A percentile compares a stretch with the other conserved stretches of the same genome.
These are phyloP conservation scores for Tortricodes alternella DNA, from an alignment of 2,888 invertebrate genomes.

Conservation along the genomic window DNA sequence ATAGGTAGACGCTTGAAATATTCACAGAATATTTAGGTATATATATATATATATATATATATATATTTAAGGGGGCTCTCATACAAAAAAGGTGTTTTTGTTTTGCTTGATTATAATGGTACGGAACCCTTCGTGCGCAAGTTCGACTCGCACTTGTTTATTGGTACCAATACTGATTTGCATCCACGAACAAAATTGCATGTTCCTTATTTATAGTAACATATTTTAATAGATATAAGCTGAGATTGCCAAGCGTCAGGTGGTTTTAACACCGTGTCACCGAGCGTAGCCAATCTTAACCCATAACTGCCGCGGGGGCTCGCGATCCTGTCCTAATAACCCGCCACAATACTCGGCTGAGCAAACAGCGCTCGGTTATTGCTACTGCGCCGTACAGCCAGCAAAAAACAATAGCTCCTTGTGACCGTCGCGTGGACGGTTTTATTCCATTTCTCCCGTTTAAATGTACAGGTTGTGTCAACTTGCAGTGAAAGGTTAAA, in stretches of 20 bases:
- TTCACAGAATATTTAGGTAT: no score
- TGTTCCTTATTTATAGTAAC: not conserved
- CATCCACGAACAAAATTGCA: no score
- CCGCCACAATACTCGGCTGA: constrained; percentile 71
- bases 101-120: no score
- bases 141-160: no score
- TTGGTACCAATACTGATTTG: no score
- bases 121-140: no score
- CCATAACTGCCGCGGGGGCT: constrained; percentile 48
- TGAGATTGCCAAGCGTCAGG: constrained; percentile 29
- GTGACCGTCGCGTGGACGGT: constrained; percentile 61
- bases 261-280: constrained; percentile 45
- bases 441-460: constrained; percentile 57
- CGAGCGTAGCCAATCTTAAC: constrained; percentile 54
- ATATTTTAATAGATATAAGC: constrained; percentile 1
- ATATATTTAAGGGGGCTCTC: no score
- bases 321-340: constrained; percentile 72
- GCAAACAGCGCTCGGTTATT: constrained; percentile 74
- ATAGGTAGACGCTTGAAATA: no score
- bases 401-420: constrained; percentile 74
- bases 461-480: constrained; percentile 59
- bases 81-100: no score
- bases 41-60: no score
- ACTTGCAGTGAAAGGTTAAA: constrained; percentile 52
- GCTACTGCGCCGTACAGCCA: constrained; percentile 70